Evolutionary conservation across 1,140 invertebrate genomes (phyloP), one percentile per base, ranked within the genome.

Genomic region (Sarcophaga bullata): DNA sequence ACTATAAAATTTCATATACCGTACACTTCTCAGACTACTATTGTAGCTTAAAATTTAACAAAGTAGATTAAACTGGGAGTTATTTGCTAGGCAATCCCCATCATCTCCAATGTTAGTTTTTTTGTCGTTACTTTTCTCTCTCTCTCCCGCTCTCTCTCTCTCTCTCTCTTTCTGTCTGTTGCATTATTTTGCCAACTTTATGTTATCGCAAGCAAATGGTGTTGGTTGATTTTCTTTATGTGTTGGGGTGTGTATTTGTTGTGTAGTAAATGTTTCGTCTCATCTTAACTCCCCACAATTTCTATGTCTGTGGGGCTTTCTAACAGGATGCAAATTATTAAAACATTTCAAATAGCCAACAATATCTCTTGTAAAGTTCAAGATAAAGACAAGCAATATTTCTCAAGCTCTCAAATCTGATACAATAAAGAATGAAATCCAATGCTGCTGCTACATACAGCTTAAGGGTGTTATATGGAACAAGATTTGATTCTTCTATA

Each of bases 331-430:
- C 75, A 78, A 78, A 78, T 78, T 78, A 78, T 78, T 78, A 78
- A 78, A 78, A 78, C 75, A 78, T 78, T 78, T 78, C 49, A 78
- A 78, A 78, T 78, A 50, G 75, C 75, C 75, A 78, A n/a, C 73
- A 6, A 68, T 68, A 68, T 68, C 62, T 68, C n/a, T 68, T 68
- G 75, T 78, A 52, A 78, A 78, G 48, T 78, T 50, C 49, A 78
- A 78, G 49, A 78, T 78, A 78, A 78, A 78, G 75, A 78, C 75
- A 78, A 78, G 75, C 25, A 17, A 78, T 78, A 49, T 78, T 78
- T 78, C n/a, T 50, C 75, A 50, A 78, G n/a, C 17, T 50, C 48
- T 78, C 75, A 52, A n/a, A 25, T 50, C 17, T 78, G 75, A 19
- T 25, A 68, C 17, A n/a, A n/a, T 68, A 50, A 19, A 25, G 17